Evolutionary conservation across 2,113 vertebrate genomes (phyloP), one percentile per base, ranked within the genome.

Genomic region (Malurus melanocephalus): DNA sequence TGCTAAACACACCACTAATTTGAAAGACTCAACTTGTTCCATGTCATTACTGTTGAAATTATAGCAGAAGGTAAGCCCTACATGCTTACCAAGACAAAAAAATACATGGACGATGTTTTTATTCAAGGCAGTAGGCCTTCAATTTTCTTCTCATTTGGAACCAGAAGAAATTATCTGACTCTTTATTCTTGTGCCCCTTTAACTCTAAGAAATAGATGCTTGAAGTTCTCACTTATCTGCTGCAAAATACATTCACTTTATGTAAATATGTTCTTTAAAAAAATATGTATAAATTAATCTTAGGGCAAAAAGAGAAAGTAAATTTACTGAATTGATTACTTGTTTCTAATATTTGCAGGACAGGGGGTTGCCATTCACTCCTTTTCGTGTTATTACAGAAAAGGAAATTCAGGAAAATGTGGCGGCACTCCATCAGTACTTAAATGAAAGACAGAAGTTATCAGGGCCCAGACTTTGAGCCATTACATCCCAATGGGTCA

Each of bases 191-290:
- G 26, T 51, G 10, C 11, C 15, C 16, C 38, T 80, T 71, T 65
- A 45, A 28, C 13, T 69, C 51, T 38, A 38, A 42, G 16, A 62
- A 11, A 13, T 16, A 4, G 35, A 18, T 38, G 43, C 7, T 10
- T 78, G 30, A 64, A 16, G n/a, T 64, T 90, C 23, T 80, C 40
- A 55, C 13, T 83, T 74, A 33, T 46, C 16, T 74, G 61, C 18
- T 55, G 26, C 28, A 67, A 57, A 80, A 57, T 45, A 11, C 2
- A 13, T 60, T 27, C 30, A 26, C 18, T 67, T 51, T 49, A 24
- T 28, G 3, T 28, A 65, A 68, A 78, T 46, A 57, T 14, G 52
- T 72, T 4, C 5, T 56, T n/a, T 80, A 49, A 3, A 0, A 0
- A 52, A 61, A 85, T 57, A 49, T 18, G 4, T 19, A n/a, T 53